Evolutionary conservation across 2,888 invertebrate species (phyloP), one percentile per base, ranked within the genome.

Genomic region (Trachelus tabidus): DNA sequence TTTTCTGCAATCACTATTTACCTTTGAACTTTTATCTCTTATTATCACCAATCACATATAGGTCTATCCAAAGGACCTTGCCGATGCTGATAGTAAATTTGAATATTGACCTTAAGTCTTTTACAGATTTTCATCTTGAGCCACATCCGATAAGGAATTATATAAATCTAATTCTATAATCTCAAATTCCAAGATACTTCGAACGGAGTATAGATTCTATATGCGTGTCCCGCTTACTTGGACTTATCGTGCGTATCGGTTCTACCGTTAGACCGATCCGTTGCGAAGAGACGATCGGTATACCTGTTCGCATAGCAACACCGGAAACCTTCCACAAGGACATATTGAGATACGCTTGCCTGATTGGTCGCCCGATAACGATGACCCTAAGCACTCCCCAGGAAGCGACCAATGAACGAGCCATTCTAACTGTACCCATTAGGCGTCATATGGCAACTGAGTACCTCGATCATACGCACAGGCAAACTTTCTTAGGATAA

Each of bases 251-350:
- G 56, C 75, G 76, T 81, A 85, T 85, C 81, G 84, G 77, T 87
- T 87, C 84, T 86, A 87, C 89, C 87, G 89, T 89, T 89, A 86
- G 75, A 80, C 79, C 82, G 84, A 87, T 88, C 83, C 83, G 87
- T 87, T 87, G 83, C 84, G 85, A 56, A 75, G 81, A 71, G 30
- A 33, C 74, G 35, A 40, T 34, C 71, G 69, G 74, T 34, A 73
- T 74, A 34, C 68, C 69, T 68, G 73, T 77, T 82, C 78, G 85
- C 84, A 81, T 83, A 80, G 85, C 85, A 85, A 85, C 85, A 80
- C 80, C 85, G 84, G 83, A 83, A 86, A 85, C 77, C 81, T 83
- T 75, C 81, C 69, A 75, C 75, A 74, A 74, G 74, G 74, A 74
- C 74, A 34, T 35, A 35, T n/a, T 34, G 12, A 74, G 74, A 34